phyloP scores from a whole-genome alignment of 2,888 invertebrate species.

The Agelastica alni region DNA sequence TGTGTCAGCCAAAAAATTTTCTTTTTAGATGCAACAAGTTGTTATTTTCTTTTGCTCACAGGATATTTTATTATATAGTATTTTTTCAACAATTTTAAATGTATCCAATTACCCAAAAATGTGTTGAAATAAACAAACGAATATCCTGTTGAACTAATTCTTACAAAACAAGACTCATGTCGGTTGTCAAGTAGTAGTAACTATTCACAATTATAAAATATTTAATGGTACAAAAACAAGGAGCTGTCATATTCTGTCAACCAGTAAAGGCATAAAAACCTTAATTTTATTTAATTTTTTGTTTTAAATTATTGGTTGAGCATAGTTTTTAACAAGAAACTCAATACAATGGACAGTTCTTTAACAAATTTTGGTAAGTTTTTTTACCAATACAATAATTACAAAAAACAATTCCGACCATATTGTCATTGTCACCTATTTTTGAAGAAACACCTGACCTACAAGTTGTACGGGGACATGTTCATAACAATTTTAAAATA shows the following conservation, averaged over 20 bases:
- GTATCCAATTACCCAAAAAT: no score
- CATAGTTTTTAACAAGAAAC: constrained; percentile 19
- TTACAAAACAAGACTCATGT: no score
- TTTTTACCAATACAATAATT: constrained; percentile 9
- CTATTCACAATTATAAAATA: no score
- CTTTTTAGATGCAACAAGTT: no score
- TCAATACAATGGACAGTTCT: constrained; percentile 40
- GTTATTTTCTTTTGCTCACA: no score
- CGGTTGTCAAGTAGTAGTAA: no score
- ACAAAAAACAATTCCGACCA: constrained; percentile 23
- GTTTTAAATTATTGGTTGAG: constrained; percentile 13
- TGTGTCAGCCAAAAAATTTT: no score
- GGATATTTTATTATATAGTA: no score
- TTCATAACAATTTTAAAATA: not conserved
- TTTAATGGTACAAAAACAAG: no score
- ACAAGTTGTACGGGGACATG: not conserved
- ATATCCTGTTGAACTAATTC: no score
- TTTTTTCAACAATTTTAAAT: no score
- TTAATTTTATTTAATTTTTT: constrained; percentile 17
- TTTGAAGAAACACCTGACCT: constrained; percentile 6
- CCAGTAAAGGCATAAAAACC: not conserved
- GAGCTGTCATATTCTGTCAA: not conserved
- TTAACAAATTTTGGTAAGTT: constrained; percentile 42
- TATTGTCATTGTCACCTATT: constrained; percentile 13
- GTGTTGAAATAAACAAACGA: no score